Conservation (phyloP, 1,140 invertebrate genomes). For the Gonatopus flavifemur region DNA sequence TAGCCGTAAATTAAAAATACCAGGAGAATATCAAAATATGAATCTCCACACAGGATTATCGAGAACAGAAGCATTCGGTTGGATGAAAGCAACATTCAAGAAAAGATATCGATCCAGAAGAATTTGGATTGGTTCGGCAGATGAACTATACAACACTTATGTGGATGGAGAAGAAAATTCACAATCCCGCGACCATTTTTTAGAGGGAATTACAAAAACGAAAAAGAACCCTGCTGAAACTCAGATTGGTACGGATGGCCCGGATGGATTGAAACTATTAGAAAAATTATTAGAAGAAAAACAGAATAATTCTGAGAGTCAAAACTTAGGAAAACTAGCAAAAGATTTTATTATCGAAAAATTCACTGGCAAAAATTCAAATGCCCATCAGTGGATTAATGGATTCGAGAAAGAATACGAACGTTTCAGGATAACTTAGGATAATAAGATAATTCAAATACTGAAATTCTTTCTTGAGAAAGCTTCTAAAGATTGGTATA, state of each 20-base stretch:
- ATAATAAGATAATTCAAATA: neutral
- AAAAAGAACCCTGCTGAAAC: no score
- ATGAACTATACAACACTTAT: constrained; percentile 3
- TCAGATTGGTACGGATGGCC: no score
- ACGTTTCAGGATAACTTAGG: neutral
- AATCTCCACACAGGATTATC: constrained; percentile 1
- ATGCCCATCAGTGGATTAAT: neutral
- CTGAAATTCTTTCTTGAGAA: neutral
- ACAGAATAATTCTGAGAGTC: no score
- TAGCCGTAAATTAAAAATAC: constrained; percentile 26
- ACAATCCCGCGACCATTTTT: no score
- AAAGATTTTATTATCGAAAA: no score
- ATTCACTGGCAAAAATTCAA: neutral
- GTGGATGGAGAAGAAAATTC: no score
- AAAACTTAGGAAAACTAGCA: no score
- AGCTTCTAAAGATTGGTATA: neutral
- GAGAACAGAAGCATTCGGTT: constrained; percentile 27
- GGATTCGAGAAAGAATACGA: constrained; percentile 1
- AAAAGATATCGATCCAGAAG: constrained; percentile 39
- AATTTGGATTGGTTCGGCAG: constrained; percentile 29
- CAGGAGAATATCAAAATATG: constrained; percentile 28
- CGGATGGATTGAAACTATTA: no score
- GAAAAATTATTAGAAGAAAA: no score
- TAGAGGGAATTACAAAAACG: no score
- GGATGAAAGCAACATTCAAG: constrained; percentile 35